Evolutionary conservation across 1,140 invertebrate genomes (phyloP), one percentile per base, ranked within the genome.

Genomic region (Ectropis grisescens): DNA sequence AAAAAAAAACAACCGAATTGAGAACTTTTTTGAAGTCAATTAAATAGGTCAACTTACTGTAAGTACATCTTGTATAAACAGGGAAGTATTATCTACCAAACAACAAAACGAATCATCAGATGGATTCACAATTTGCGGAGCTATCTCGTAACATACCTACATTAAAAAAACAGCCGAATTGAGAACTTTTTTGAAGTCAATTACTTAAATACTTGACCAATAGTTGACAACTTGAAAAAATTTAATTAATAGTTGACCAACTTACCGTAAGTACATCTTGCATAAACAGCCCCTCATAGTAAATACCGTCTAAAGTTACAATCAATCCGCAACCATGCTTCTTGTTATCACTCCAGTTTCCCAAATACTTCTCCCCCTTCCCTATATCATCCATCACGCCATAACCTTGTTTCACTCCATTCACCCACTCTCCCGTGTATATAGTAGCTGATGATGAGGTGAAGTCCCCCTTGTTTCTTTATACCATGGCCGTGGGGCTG

Each of bases 281-380:
- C 33, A 86, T 85, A 62, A 95, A 96, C 33, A 86, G 86, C 13
- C 94, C 94, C 82, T 95, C 93, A 54, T 94, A 95, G 79, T 96
- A 96, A 79, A 94, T 90, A 0, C 93, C 93, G 80, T 95, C 92
- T 32, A 94, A 82, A 1, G 93, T 95, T 1, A 96, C 92, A 29
- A 95, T 92, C 14, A 94, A 80, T 6, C 93, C 93, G 56, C 86
- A 87, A 0, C 93, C 93, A 64, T 92, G 88, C 41, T 91, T 90
- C 60, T 89, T 87, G 65, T 93, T 91, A 37, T 94, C 92, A 33
- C 78, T 87, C 92, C 94, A 96, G 66, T 88, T 88, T 9, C 94
- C 94, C 58, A 96, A 86, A 79, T 95, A 96, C 71, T 95, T 95
- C 70, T 95, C 92, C 12, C 93, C 94, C 53, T 87, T 90, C 13